These are phyloP conservation scores for Bubo blakistoni DNA, from an alignment of 2,113 vertebrate genomes.

Conservation along the genomic window DNA sequence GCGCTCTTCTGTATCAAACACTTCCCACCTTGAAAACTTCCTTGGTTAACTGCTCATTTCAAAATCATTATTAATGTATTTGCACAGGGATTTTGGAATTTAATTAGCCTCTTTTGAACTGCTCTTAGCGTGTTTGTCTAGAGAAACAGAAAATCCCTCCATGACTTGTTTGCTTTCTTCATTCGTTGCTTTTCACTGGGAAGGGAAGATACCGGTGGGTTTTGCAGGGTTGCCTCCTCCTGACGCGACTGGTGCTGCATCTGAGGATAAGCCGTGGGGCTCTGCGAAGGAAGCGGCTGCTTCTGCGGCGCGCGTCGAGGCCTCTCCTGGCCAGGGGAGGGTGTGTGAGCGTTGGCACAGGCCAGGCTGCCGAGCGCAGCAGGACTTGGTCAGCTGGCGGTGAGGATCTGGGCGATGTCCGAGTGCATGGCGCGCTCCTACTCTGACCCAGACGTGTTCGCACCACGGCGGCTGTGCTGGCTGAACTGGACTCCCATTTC, in stretches of 20 bases:
- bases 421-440: neutral
- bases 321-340: neutral
- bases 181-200: neutral
- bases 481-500: neutral
- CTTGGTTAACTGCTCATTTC: constrained; percentile 63
- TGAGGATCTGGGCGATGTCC: neutral
- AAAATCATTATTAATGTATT: constrained; percentile 67
- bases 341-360: neutral
- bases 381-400: neutral
- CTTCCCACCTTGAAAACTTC: constrained; percentile 64
- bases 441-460: accelerated
- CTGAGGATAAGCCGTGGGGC: neutral
- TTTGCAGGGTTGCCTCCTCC: constrained; percentile 4
- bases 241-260: neutral
- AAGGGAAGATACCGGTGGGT: constrained; percentile 28
- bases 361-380: neutral
- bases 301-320: neutral
- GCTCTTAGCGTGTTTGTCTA: constrained; percentile 60
- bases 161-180: constrained; percentile 63
- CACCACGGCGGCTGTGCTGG: neutral
- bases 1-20: constrained; percentile 25
- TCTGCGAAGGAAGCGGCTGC: neutral
- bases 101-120: constrained; percentile 71
- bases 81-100: constrained; percentile 66
- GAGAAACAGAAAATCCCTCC: constrained; percentile 67